Conservation (phyloP, 2,797 vertebrate genomes). For the Micrastur ruficollis region DNA sequence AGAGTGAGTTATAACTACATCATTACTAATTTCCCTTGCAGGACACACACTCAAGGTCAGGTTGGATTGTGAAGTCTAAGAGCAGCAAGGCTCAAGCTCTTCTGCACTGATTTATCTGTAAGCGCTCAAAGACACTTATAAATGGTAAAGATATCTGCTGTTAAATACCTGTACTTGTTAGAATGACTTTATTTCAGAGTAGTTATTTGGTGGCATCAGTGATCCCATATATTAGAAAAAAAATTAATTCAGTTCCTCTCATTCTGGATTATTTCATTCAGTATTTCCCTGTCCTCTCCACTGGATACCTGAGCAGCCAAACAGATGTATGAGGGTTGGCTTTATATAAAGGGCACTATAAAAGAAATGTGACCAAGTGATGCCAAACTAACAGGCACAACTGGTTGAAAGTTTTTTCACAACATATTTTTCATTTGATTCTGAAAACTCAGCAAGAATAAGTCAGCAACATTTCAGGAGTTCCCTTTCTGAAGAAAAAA, state of each 20-base stretch:
- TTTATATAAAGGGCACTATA: background rate
- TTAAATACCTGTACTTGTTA: background rate
- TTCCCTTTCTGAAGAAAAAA: background rate
- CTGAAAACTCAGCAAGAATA: background rate
- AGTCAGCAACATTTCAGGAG: background rate
- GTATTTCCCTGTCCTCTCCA: background rate
- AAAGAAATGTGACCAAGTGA: background rate
- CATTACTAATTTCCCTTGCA: background rate
- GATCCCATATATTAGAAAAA: background rate
- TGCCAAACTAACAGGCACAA: background rate
- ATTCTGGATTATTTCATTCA: background rate
- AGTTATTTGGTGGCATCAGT: background rate
- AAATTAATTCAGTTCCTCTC: background rate
- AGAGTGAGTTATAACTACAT: background rate
- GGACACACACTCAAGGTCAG: background rate
- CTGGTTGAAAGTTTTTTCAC: background rate
- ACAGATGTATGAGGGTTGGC: fast-evolving
- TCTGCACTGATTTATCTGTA: background rate
- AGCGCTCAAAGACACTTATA: background rate
- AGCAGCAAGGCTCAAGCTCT: background rate
- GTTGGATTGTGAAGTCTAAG: background rate
- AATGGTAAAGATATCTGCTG: background rate
- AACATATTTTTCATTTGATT: background rate
- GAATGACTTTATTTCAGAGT: background rate
- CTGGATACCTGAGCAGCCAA: background rate